Evolutionary conservation across 2,888 invertebrate species (phyloP).

Genomic region (Scaptodrosophila latifasciaeformis): DNA sequence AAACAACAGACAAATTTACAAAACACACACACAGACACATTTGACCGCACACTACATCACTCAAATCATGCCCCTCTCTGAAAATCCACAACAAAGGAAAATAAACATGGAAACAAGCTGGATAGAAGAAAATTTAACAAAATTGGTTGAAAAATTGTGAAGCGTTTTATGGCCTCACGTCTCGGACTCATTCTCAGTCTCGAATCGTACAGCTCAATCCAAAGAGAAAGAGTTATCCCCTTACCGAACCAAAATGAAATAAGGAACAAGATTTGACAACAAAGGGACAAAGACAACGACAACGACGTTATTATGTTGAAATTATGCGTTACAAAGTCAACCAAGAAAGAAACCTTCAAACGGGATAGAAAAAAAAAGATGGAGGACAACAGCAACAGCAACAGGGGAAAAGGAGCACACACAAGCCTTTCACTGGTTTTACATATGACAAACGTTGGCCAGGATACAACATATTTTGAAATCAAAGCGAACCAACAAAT

Average conservation of each 20-base stretch:
- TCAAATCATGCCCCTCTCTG: too few relatives aligned
- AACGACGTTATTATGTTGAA: slow-evolving; percentile 50
- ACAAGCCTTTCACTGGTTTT: slow-evolving; percentile 18
- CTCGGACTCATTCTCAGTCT: too few relatives aligned
- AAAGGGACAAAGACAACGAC: slow-evolving; percentile 10
- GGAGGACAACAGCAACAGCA: slow-evolving; percentile 7
- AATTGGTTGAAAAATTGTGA: slow-evolving; percentile 22
- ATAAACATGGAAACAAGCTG: neutral
- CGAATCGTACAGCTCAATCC: slow-evolving; percentile 4
- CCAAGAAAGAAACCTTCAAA: slow-evolving; percentile 18
- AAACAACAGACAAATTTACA: neutral
- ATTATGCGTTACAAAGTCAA: slow-evolving; percentile 50
- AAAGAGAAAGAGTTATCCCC: slow-evolving; percentile 17
- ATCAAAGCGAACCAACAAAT: slow-evolving; percentile 40
- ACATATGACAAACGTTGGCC: slow-evolving; percentile 8
- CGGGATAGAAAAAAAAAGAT: neutral
- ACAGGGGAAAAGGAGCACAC: slow-evolving; percentile 5
- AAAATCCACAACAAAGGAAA: neutral
- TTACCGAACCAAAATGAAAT: slow-evolving; percentile 1
- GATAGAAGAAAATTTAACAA: slow-evolving; percentile 12
- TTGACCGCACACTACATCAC: too few relatives aligned
- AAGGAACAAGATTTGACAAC: slow-evolving; percentile 2
- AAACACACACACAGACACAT: too few relatives aligned
- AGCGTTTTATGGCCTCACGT: slow-evolving; percentile 25
- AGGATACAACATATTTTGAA: slow-evolving; percentile 61